Conservation (phyloP, 2,113 vertebrate species). For the Plectropomus leopardus region DNA sequence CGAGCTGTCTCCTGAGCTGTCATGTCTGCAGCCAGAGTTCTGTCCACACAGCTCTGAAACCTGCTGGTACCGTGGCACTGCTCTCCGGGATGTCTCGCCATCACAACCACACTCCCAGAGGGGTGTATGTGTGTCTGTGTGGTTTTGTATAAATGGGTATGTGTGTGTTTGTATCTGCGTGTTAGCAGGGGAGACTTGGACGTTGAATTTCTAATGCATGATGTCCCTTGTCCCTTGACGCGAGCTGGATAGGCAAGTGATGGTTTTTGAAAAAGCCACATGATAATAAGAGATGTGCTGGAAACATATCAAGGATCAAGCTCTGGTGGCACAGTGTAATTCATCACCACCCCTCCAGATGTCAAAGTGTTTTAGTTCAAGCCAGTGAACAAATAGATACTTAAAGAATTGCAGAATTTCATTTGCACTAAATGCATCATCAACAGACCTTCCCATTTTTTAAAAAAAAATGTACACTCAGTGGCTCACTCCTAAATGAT, state of each 20-base stretch:
- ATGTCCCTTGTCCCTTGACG: constrained; percentile 61
- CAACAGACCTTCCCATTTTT: not conserved
- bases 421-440: not conserved
- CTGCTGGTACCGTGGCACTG: constrained; percentile 63
- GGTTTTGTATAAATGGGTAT: constrained; percentile 17
- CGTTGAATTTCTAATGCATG: constrained; percentile 65
- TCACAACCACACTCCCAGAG: constrained; percentile 55
- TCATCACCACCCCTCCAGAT: constrained; percentile 58
- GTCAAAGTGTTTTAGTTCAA: constrained; percentile 58
- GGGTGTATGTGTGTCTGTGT: not conserved
- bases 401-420: constrained; percentile 33
- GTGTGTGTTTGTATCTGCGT: constrained; percentile 38
- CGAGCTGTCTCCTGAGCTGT: constrained; percentile 59
- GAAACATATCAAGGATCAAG: constrained; percentile 71
- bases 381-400: constrained; percentile 43
- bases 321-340: constrained; percentile 59
- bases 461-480: not conserved
- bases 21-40: constrained; percentile 64
- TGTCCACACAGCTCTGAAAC: constrained; percentile 65
- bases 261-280: constrained; percentile 62
- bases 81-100: constrained; percentile 53
- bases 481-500: constrained; percentile 5
- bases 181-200: constrained; percentile 40
- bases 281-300: constrained; percentile 70
- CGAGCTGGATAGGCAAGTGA: constrained; percentile 62